These are phyloP conservation scores for Stomorhina lunata DNA, from an alignment of 2,888 invertebrate genomes.

Conservation along the genomic window DNA sequence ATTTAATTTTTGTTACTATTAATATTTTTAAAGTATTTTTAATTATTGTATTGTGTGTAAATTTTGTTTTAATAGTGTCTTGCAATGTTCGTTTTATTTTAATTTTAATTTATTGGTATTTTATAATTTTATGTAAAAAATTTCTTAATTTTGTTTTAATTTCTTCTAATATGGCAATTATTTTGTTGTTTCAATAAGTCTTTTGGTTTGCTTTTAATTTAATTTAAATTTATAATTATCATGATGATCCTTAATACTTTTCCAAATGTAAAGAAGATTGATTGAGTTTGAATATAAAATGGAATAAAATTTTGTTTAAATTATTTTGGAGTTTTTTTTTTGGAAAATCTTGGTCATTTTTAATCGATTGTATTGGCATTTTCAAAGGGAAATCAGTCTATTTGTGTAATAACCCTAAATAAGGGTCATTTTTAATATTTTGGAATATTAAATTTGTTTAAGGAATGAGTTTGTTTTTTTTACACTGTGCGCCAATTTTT, in stretches of 20 bases:
- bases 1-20: conserved; percentile 32
- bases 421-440: conserved; percentile 26
- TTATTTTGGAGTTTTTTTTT: conserved; percentile 13
- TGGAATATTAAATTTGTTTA: conserved; percentile 52
- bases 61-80: conserved; percentile 29
- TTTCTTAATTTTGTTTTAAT: conserved; percentile 48
- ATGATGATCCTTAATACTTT: conserved; percentile 34
- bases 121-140: conserved; percentile 47
- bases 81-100: conserved; percentile 2
- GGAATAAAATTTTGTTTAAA: conserved; percentile 29
- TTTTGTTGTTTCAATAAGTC: conserved; percentile 57
- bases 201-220: conserved; percentile 56
- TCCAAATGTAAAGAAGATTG: conserved; percentile 29
- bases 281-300: conserved; percentile 5
- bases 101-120: conserved; percentile 21
- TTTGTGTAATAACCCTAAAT: conserved; percentile 40
- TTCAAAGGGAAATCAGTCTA: conserved; percentile 58
- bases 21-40: conserved; percentile 22
- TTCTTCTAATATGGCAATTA: conserved; percentile 63
- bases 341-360: conserved; percentile 48
- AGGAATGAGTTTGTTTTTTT: conserved; percentile 42
- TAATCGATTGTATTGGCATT: conserved; percentile 59
- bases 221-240: conserved; percentile 34
- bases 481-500: too few relatives aligned
- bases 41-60: conserved; percentile 42